Evolutionary conservation across 2,888 invertebrate species (phyloP).

Genomic region (Pocota personata): DNA sequence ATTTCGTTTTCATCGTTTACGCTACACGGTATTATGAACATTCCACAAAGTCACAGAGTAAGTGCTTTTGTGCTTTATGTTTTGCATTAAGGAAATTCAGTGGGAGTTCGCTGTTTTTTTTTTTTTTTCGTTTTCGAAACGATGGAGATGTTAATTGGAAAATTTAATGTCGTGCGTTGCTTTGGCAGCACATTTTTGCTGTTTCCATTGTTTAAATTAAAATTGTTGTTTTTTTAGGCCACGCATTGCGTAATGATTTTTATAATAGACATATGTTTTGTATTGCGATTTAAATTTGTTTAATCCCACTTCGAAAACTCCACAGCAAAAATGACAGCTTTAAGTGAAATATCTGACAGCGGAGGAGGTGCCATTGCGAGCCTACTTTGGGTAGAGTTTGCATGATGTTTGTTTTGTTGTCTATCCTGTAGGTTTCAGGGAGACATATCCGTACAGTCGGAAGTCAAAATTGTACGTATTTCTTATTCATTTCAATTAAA

Average conservation of each 20-base stretch:
- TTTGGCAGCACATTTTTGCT: background rate
- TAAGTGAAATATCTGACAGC: background rate
- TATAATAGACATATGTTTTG: too few relatives aligned
- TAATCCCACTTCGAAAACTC: background rate
- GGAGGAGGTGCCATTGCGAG: background rate
- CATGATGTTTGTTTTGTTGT: too few relatives aligned
- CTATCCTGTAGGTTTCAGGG: too few relatives aligned
- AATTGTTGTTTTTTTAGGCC: constrained; percentile 1
- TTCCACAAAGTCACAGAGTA: constrained; percentile 52
- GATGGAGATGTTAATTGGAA: constrained; percentile 31
- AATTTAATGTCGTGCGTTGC: constrained; percentile 14
- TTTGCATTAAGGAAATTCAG: constrained; percentile 21
- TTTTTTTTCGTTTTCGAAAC: background rate
- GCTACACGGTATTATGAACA: constrained; percentile 32
- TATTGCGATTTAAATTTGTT: background rate
- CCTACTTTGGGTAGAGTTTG: too few relatives aligned
- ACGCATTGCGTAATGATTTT: background rate
- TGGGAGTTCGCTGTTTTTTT: background rate
- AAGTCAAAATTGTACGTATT: too few relatives aligned
- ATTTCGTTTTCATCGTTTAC: constrained; percentile 38
- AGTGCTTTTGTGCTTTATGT: constrained; percentile 32
- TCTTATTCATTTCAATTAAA: too few relatives aligned
- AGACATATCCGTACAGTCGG: too few relatives aligned
- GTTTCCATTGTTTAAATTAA: constrained; percentile 2
- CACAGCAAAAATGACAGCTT: background rate